Evolutionary conservation across 2,113 vertebrate genomes (phyloP).

Genomic region (Protobothrops mucrosquamatus): DNA sequence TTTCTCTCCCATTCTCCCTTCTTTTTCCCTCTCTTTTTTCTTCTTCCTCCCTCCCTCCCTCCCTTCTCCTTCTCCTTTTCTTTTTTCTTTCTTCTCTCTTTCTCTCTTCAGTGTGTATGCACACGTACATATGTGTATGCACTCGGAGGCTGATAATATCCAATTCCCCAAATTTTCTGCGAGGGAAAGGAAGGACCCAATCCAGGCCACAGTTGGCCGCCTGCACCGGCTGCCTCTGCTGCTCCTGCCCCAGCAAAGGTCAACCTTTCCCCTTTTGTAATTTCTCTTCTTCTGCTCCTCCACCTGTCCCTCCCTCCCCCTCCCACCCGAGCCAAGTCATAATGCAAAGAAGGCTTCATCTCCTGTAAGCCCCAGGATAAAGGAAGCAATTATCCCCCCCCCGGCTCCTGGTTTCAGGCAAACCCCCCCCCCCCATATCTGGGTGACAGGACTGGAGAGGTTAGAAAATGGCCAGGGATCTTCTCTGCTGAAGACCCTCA

Average conservation of each 20-base stretch:
- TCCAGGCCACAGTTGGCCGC: background rate
- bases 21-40: too few species aligned
- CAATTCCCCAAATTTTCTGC: background rate
- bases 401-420: too few species aligned
- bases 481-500: background rate
- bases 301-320: background rate
- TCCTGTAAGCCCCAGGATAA: background rate
- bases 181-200: accelerated
- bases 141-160: too few species aligned
- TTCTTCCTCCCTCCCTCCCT: too few species aligned
- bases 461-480: background rate
- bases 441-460: background rate
- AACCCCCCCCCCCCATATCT: too few species aligned
- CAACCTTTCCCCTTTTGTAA: background rate
- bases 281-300: background rate
- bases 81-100: too few species aligned
- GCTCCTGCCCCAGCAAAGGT: constrained; percentile 12
- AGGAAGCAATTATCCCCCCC: background rate
- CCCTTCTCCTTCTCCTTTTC: too few species aligned
- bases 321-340: background rate
- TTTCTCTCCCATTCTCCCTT: too few species aligned
- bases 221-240: background rate
- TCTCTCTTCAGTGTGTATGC: too few species aligned
- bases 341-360: background rate
- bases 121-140: too few species aligned